A percentile compares a stretch with the other conserved stretches of the same genome.
These are phyloP conservation scores for Actias luna DNA, from an alignment of 2,888 invertebrate genomes.

Conservation along the genomic window DNA sequence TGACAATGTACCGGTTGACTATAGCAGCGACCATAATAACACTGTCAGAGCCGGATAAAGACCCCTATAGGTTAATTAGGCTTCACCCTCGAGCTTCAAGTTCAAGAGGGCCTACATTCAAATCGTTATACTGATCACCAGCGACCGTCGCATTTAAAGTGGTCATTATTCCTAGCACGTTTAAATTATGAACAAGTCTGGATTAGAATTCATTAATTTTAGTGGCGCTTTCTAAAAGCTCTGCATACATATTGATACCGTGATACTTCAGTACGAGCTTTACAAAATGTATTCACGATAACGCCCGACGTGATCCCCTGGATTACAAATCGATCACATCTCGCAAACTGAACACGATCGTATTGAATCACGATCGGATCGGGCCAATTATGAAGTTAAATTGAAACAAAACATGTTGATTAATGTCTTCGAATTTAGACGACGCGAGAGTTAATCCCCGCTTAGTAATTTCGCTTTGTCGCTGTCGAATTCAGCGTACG, in stretches of 20 bases:
- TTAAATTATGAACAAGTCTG: not conserved
- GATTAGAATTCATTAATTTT: not conserved
- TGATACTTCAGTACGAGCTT: not conserved
- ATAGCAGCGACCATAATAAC: too few species aligned
- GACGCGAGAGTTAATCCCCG: not conserved
- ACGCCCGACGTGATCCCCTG: not conserved
- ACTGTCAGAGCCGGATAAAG: too few species aligned
- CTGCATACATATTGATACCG: not conserved
- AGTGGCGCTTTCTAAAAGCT: not conserved
- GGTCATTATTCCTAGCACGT: not conserved
- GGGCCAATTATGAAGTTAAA: slow-evolving; percentile 15
- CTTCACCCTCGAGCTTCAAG: too few species aligned
- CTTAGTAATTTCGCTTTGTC: too few species aligned
- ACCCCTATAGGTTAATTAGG: too few species aligned
- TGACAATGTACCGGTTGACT: too few species aligned
- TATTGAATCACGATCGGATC: slow-evolving; percentile 1
- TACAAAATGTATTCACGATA: slow-evolving; percentile 2
- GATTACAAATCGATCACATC: slow-evolving; percentile 10
- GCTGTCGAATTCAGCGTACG: too few species aligned
- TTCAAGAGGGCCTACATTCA: too few species aligned
- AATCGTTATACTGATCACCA: not conserved
- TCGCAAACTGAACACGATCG: slow-evolving; percentile 5
- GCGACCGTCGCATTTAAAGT: not conserved
- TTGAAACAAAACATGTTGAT: slow-evolving; percentile 12
- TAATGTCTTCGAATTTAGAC: too few species aligned